A percentile compares a stretch with the other conserved stretches of the same genome.
Evolutionary conservation across 2,888 invertebrate genomes (phyloP).

Genomic region (Thysanoteuthis rhombus): DNA sequence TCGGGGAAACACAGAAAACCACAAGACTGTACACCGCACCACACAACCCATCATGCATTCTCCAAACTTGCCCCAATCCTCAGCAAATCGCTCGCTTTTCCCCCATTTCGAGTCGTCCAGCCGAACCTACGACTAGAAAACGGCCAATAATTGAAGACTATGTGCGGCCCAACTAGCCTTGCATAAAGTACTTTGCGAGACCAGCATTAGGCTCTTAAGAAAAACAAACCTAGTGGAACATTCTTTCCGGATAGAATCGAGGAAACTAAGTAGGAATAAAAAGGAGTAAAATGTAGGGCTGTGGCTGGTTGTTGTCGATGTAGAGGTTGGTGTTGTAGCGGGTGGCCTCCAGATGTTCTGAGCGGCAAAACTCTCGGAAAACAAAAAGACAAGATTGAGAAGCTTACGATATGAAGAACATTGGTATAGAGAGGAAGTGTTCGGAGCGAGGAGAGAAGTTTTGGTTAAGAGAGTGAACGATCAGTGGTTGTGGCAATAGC

Average conservation of each 20-base stretch:
- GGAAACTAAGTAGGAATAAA: constrained; percentile 12
- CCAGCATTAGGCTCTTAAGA: not conserved
- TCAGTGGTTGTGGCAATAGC: not conserved
- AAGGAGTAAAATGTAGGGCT: not conserved
- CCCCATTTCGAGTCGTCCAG: not conserved
- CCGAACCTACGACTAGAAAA: not conserved
- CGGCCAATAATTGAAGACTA: not conserved
- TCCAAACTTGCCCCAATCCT: not conserved
- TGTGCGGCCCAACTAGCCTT: not conserved
- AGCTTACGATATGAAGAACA: not conserved
- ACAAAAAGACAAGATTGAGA: not conserved
- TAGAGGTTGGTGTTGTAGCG: not conserved
- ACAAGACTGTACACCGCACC: not conserved
- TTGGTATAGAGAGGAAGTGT: not conserved
- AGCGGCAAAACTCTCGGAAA: not conserved
- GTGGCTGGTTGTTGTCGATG: not conserved
- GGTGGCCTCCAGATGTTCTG: not conserved
- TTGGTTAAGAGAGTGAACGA: not conserved
- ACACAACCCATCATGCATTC: no score
- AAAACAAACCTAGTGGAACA: constrained; percentile 12
- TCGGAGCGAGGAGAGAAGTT: not conserved
- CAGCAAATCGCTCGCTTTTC: not conserved
- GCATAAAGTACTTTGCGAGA: not conserved
- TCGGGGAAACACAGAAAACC: not conserved
- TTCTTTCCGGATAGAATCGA: not conserved